Base-by-base conservation (phyloP, 1,140 invertebrate species). In the Cydia fagiglandana region DNA sequence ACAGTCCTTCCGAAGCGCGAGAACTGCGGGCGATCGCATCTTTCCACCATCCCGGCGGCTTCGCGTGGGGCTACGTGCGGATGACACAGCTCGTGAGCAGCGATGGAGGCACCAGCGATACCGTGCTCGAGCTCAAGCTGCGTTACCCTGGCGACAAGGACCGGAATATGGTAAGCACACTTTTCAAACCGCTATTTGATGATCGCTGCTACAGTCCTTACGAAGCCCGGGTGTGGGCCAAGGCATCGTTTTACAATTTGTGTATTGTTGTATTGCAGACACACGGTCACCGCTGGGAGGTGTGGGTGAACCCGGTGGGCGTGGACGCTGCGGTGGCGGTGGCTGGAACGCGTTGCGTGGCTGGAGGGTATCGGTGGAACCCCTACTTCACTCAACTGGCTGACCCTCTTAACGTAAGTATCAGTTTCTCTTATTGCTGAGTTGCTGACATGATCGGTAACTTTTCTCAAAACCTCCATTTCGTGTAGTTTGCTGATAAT, bases 271-370 rank as follows among this genome's bases (percentile, higher is more conserved):
- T 83, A 73, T 91, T 94, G 7, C 84, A 98, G 95, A 98, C 97
- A 0, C 93, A 92, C 73, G 94, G 97, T 80, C 98, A 99, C 91
- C 96, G 97, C 79, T 99, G 98, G 98, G 96, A 97, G 66, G 96
- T 99, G 76, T 99, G 96, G 87, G 98, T 98, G 9, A 98, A 98
- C 92, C 96, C 97, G 0, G 97, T 99, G 20, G 97, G 97, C n/a
- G 97, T 98, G 45, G 98, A 99, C 93, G 97, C 97, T 5, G 94
- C 97, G 9, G 97, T 98, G 2, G 95, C 96, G 90, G 95, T 96
- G 34, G 95, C 96, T 70, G 92, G 94, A 75, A 97, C 97, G 1
- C 94, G 97, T 77, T 99, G 98, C 90, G 96, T 97, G 4, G 98
- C 97, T 6, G 96, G 96, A 64, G 98, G 98, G 28, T 98, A 97